Percentiles rank a stretch among this genome's conserved stretches.
phyloP scores from a whole-genome alignment of 2,888 invertebrate species.

The Pandemis corylana region DNA sequence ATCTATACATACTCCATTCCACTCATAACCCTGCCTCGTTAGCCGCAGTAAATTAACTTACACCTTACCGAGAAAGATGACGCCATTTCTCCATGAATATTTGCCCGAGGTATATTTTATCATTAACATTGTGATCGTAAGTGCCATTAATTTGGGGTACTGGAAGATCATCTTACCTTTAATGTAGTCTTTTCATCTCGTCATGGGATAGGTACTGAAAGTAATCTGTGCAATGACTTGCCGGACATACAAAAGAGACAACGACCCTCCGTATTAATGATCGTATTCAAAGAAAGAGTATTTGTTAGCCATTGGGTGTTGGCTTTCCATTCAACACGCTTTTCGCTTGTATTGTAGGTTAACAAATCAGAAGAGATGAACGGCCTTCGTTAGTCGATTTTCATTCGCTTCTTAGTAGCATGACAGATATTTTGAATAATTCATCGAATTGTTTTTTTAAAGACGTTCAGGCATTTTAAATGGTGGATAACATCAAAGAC shows the following conservation, averaged over 20 bases:
- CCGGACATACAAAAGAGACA: slow-evolving; percentile 36
- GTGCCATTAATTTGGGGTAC: slow-evolving; percentile 5
- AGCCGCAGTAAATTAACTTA: slow-evolving; percentile 26
- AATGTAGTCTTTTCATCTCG: slow-evolving; percentile 30
- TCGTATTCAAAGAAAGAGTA: background rate
- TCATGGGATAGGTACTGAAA: slow-evolving; percentile 5
- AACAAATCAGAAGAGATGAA: background rate
- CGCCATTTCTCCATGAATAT: slow-evolving; percentile 35
- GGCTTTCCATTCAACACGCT: slow-evolving; percentile 4
- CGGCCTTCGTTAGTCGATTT: background rate
- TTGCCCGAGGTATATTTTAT: slow-evolving; percentile 17
- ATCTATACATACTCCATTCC: slow-evolving; percentile 10
- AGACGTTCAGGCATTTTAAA: background rate
- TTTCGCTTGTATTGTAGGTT: background rate
- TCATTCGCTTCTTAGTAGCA: background rate
- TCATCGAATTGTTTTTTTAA: background rate
- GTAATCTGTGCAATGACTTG: slow-evolving; percentile 38
- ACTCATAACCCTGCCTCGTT: slow-evolving; percentile 17
- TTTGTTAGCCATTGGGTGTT: slow-evolving; percentile 18
- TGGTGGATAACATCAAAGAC: no score
- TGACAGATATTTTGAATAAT: background rate
- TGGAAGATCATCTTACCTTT: slow-evolving; percentile 16
- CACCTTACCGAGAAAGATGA: slow-evolving; percentile 29
- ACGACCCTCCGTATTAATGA: slow-evolving; percentile 32
- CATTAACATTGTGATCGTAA: slow-evolving; percentile 28